These are phyloP conservation scores for Gobio occitaniae DNA, from an alignment of 2,797 vertebrate species.

Conservation along the genomic window DNA sequence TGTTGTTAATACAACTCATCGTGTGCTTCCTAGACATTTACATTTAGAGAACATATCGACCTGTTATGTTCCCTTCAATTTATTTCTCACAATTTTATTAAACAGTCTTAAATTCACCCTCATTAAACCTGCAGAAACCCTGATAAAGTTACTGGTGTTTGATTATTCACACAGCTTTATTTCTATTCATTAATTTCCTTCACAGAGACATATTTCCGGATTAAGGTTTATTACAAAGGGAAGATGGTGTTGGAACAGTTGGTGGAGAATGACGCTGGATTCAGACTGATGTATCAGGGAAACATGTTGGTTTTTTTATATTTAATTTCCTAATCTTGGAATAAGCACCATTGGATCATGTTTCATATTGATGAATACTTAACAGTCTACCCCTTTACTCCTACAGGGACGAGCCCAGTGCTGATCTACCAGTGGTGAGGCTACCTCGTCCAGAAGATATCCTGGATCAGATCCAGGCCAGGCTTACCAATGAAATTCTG, in stretches of 20 bases:
- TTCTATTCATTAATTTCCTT: background rate
- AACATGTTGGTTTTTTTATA: constrained; percentile 2
- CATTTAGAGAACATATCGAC: no score
- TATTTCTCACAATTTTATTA: no score
- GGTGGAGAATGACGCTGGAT: constrained; percentile 74
- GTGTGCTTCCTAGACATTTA: no score
- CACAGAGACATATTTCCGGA: constrained; percentile 74
- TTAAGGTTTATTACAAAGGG: constrained; percentile 84
- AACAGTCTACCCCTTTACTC: background rate
- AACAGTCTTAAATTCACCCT: no score
- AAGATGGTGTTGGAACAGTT: constrained; percentile 72
- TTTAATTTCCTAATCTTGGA: background rate
- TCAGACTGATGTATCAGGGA: constrained; percentile 79
- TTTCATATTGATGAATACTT: background rate
- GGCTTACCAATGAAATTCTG: constrained; percentile 77
- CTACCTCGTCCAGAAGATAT: constrained; percentile 77
- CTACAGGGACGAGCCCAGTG: constrained; percentile 46
- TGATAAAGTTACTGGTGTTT: background rate
- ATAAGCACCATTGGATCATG: background rate
- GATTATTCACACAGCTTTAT: background rate
- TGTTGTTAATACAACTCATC: no score
- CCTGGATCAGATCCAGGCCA: constrained; percentile 71
- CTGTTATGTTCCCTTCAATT: no score
- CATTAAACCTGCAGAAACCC: no score
- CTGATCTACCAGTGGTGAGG: constrained; percentile 69